Evolutionary conservation across 2,888 invertebrate genomes (phyloP).

Genomic region (Andrena minutula): DNA sequence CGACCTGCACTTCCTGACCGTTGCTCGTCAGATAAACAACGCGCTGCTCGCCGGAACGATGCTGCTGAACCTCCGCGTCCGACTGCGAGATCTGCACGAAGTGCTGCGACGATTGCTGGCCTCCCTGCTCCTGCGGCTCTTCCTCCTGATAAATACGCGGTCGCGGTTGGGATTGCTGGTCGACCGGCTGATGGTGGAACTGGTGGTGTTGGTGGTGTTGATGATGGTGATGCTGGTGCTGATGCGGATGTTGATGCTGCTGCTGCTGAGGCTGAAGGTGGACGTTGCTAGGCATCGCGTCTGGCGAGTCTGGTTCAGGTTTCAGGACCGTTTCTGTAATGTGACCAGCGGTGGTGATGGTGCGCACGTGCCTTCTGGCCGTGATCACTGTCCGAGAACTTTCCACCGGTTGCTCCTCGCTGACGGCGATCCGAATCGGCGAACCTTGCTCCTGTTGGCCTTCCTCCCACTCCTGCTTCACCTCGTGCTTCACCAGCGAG

Average conservation of each 20-base stretch:
- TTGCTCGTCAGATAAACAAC: conserved; percentile 79
- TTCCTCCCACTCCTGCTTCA: conserved; percentile 82
- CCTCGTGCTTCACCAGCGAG: conserved; percentile 79
- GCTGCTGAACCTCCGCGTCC: conserved; percentile 72
- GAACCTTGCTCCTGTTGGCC: conserved; percentile 74
- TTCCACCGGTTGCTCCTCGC: conserved; percentile 73
- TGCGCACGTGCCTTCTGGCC: conserved; percentile 86
- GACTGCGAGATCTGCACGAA: conserved; percentile 77
- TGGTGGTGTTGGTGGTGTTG: conserved; percentile 82
- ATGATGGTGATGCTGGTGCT: conserved; percentile 81
- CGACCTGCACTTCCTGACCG: conserved; percentile 75
- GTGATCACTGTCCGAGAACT: conserved; percentile 86
- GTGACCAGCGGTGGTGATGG: conserved; percentile 88
- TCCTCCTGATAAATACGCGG: conserved; percentile 69
- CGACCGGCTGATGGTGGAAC: conserved; percentile 79
- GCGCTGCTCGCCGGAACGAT: conserved; percentile 73
- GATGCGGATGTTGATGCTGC: conserved; percentile 63
- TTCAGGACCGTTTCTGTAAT: conserved; percentile 84
- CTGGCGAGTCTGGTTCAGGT: conserved; percentile 74
- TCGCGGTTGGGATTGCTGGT: conserved; percentile 80
- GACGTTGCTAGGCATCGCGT: conserved; percentile 52
- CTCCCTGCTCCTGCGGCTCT: conserved; percentile 79
- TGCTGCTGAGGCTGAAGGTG: conserved; percentile 82
- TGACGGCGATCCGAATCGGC: conserved; percentile 66
- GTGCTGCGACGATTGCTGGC: conserved; percentile 80